A percentile compares a stretch with the other conserved stretches of the same genome.
Conservation (phyloP, 2,888 invertebrate genomes). For the Abscondita cerata region DNA sequence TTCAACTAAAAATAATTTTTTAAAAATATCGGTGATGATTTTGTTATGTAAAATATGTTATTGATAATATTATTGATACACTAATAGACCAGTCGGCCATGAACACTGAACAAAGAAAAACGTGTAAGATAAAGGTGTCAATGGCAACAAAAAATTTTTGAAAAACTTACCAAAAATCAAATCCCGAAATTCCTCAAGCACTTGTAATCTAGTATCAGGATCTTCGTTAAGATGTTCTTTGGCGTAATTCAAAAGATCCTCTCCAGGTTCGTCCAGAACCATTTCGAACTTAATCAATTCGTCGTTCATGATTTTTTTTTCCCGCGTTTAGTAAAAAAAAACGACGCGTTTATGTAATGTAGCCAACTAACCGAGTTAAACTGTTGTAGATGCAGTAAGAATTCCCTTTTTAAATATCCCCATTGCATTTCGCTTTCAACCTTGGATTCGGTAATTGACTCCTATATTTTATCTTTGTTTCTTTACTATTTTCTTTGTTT, state of each 20-base stretch:
- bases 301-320: constrained; percentile 44
- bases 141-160: too few relatives aligned
- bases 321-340: background rate
- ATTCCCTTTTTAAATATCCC: constrained; percentile 1
- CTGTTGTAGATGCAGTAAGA: constrained; percentile 13
- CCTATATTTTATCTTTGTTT: background rate
- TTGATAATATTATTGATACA: too few relatives aligned
- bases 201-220: constrained; percentile 70
- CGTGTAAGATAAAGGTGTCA: too few relatives aligned
- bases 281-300: constrained; percentile 61
- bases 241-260: constrained; percentile 72
- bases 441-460: constrained; percentile 31
- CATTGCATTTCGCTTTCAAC: constrained; percentile 28
- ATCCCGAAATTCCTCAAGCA: constrained; percentile 74
- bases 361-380: constrained; percentile 4
- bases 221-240: constrained; percentile 72
- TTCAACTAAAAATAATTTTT: too few relatives aligned
- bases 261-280: constrained; percentile 70
- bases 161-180: constrained; percentile 71
- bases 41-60: too few relatives aligned
- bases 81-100: too few relatives aligned
- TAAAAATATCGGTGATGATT: too few relatives aligned
- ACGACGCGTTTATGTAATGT: constrained; percentile 24
- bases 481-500: too few relatives aligned
- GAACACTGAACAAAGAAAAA: too few relatives aligned